Evolutionary conservation across 2,888 invertebrate genomes (phyloP), one percentile per base, ranked within the genome.

Genomic region (Habroteleia sp.): DNA sequence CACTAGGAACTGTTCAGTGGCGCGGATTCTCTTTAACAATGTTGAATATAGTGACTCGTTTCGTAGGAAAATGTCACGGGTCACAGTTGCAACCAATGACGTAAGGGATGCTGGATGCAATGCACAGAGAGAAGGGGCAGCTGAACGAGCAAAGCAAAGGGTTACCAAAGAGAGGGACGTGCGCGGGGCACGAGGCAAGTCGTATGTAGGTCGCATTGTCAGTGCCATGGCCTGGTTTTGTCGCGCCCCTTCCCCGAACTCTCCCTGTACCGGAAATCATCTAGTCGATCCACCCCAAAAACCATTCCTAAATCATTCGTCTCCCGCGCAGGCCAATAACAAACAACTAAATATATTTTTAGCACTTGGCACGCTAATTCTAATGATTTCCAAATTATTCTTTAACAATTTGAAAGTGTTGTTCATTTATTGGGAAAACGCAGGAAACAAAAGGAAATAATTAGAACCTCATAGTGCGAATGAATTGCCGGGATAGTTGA

Each of bases 201-300:
- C 80, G 80, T 80, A 86, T 84, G 81, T 86, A 85, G 86, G 83
- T 84, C 86, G 81, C 77, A 83, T 82, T 84, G 84, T 84, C 84
- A 83, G 83, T 84, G 82, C 79, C 82, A 83, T 82, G 85, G 83
- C 86, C 85, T 78, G 78, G 80, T 83, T 85, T 80, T 75, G 63
- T 54, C 4, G 7, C 7, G 27, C 7, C 20, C 5, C 6, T 27
- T 27, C 27, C 27, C 7, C 27, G 4, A 7, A 5, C 3, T 7
- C 31, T 62, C 74, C 25, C 60, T 78, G 31, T 56, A 42, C 44
- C 76, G 76, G 72, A 75, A 71, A 71, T 60, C 46, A 69, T 56
- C 46, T 33, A 37, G 33, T 54, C 60, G 66, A 63, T 58, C 48
- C 42, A 54, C 42, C 76, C 68, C 52, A 63, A 63, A 68, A 63